phyloP scores from a whole-genome alignment of 2,888 invertebrate species.

The Drosophila neoperkinsi region DNA sequence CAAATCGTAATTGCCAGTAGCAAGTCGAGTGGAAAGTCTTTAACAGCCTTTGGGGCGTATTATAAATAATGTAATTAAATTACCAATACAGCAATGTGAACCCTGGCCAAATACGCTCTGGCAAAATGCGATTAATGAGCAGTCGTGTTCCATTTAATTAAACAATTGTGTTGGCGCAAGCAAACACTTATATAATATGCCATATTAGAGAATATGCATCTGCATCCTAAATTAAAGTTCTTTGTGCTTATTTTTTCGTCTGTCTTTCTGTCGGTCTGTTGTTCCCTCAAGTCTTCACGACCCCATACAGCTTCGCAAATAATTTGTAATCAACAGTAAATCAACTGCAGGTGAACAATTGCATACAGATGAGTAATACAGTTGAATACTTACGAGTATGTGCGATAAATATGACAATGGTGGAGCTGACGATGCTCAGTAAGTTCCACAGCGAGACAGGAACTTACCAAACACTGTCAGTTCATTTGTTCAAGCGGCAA shows the following conservation, averaged over 20 bases:
- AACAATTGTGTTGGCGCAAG: slow-evolving; percentile 58
- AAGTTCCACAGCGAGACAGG: slow-evolving; percentile 10
- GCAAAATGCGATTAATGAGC: slow-evolving; percentile 40
- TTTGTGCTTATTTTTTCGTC: slow-evolving; percentile 41
- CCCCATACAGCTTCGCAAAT: slow-evolving; percentile 47
- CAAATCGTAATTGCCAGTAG: slow-evolving; percentile 57
- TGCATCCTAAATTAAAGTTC: slow-evolving; percentile 37
- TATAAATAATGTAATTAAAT: slow-evolving; percentile 74
- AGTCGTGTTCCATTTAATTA: slow-evolving; percentile 71
- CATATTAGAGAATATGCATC: slow-evolving; percentile 43
- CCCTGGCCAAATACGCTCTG: slow-evolving; percentile 16
- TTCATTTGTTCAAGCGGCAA: slow-evolving; percentile 57
- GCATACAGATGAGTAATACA: not conserved
- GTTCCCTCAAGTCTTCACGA: slow-evolving; percentile 20
- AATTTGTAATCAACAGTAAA: slow-evolving; percentile 77
- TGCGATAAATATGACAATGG: slow-evolving; percentile 43
- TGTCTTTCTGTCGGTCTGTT: not conserved
- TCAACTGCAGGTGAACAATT: slow-evolving; percentile 62
- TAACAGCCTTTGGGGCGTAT: slow-evolving; percentile 40
- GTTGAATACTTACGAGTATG: not conserved
- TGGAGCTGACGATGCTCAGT: slow-evolving; percentile 30
- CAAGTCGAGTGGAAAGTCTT: slow-evolving; percentile 44
- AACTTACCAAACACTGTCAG: slow-evolving; percentile 38
- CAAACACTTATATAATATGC: slow-evolving; percentile 58
- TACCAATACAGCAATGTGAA: slow-evolving; percentile 47